Evolutionary conservation across 1,140 invertebrate genomes (phyloP).

Genomic region (Drusus annulatus): DNA sequence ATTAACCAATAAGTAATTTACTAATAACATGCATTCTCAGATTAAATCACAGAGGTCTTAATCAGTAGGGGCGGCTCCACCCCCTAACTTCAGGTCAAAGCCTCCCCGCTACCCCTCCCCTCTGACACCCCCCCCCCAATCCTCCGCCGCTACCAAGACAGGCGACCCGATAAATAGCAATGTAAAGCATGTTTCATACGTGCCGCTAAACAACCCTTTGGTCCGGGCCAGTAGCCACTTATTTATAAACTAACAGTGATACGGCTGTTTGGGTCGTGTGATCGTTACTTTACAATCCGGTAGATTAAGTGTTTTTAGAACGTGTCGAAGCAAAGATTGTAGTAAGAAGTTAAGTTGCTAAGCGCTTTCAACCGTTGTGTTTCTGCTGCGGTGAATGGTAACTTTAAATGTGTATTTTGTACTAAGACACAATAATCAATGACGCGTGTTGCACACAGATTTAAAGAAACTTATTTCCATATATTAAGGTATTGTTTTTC

Average conservation of each 20-base stretch:
- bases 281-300: slow-evolving; percentile 6
- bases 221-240: neutral
- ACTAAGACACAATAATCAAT: too few relatives aligned
- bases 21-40: too few relatives aligned
- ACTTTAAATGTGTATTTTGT: too few relatives aligned
- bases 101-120: neutral
- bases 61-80: neutral
- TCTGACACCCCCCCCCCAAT: slow-evolving; percentile 8
- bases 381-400: too few relatives aligned
- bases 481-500: too few relatives aligned
- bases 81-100: neutral
- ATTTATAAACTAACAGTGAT: slow-evolving; percentile 16
- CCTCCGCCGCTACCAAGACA: neutral
- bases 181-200: slow-evolving; percentile 51
- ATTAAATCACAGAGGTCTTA: slow-evolving; percentile 4
- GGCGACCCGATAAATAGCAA: slow-evolving; percentile 54
- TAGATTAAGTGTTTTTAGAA: neutral
- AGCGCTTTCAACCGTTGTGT: too few relatives aligned
- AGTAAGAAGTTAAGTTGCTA: too few relatives aligned
- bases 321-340: too few relatives aligned
- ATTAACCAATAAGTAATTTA: too few relatives aligned
- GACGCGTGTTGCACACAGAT: too few relatives aligned
- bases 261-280: slow-evolving; percentile 12
- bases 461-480: too few relatives aligned
- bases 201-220: slow-evolving; percentile 29